Percentiles rank a stretch among this genome's conserved stretches.
phyloP scores from a whole-genome alignment of 2,888 invertebrate genomes.

The Tetragnatha montana region DNA sequence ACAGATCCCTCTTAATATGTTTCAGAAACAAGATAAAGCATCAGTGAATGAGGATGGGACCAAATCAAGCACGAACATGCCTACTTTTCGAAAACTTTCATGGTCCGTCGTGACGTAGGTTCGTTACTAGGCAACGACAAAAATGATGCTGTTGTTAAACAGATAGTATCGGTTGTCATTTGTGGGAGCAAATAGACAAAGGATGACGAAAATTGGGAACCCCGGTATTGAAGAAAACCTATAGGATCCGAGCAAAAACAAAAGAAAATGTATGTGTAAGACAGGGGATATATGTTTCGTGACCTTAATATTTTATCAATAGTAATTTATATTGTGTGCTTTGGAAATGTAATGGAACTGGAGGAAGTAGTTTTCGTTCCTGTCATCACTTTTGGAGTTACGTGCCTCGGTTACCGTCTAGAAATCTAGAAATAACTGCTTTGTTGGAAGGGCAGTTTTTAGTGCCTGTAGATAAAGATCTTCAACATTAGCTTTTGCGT shows the following conservation, averaged over 20 bases:
- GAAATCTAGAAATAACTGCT: no score
- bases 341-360: background rate
- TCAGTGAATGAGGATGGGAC: background rate
- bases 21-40: background rate
- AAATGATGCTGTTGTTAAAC: slow-evolving; percentile 47
- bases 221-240: background rate
- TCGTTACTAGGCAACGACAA: slow-evolving; percentile 49
- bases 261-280: background rate
- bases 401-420: no score
- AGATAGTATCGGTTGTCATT: slow-evolving; percentile 57
- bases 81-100: background rate
- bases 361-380: background rate
- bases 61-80: slow-evolving; percentile 18
- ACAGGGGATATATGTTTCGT: background rate
- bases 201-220: background rate
- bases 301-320: background rate
- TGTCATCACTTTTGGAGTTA: background rate
- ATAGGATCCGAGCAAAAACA: background rate
- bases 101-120: slow-evolving; percentile 34
- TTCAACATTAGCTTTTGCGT: no score
- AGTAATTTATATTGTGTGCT: background rate
- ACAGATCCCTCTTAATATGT: background rate
- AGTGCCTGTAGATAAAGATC: no score
- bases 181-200: slow-evolving; percentile 28
- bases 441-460: no score